These are phyloP conservation scores for Caenorhabditis drosophilae DNA, from an alignment of 2,888 invertebrate genomes.

Conservation along the genomic window DNA sequence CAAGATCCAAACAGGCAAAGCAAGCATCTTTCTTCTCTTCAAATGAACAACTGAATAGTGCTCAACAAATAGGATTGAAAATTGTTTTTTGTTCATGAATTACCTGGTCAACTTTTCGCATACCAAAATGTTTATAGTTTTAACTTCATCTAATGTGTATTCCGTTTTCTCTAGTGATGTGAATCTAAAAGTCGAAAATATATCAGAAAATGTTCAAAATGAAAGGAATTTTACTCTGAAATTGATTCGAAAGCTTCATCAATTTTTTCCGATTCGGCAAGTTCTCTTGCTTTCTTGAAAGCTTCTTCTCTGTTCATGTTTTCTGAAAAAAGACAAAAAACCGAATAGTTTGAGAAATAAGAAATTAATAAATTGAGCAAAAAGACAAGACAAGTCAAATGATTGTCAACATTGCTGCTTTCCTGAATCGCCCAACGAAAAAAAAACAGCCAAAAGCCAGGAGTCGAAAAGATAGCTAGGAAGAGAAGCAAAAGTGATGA, in stretches of 20 bases:
- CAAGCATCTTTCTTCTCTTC: slow-evolving; percentile 57
- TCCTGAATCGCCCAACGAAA: background rate
- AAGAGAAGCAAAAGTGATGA: slow-evolving; percentile 1
- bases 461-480: background rate
- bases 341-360: background rate
- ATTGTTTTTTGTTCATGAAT: background rate
- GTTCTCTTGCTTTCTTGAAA: slow-evolving; percentile 25
- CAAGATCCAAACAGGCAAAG: slow-evolving; percentile 34
- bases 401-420: background rate
- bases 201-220: background rate
- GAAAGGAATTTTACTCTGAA: slow-evolving; percentile 4
- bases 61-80: no score
- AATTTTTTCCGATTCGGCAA: slow-evolving; percentile 28
- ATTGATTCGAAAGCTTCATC: slow-evolving; percentile 33
- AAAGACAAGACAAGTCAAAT: background rate
- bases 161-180: slow-evolving; percentile 38
- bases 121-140: slow-evolving; percentile 37
- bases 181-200: slow-evolving; percentile 12
- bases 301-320: slow-evolving; percentile 22
- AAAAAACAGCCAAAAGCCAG: background rate
- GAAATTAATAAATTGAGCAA: background rate
- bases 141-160: slow-evolving; percentile 41
- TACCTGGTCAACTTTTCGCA: slow-evolving; percentile 52
- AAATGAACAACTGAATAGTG: slow-evolving; percentile 44
- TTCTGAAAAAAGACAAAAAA: background rate